Evolutionary conservation across 2,888 invertebrate species (phyloP).

Genomic region (Neria commutata): DNA sequence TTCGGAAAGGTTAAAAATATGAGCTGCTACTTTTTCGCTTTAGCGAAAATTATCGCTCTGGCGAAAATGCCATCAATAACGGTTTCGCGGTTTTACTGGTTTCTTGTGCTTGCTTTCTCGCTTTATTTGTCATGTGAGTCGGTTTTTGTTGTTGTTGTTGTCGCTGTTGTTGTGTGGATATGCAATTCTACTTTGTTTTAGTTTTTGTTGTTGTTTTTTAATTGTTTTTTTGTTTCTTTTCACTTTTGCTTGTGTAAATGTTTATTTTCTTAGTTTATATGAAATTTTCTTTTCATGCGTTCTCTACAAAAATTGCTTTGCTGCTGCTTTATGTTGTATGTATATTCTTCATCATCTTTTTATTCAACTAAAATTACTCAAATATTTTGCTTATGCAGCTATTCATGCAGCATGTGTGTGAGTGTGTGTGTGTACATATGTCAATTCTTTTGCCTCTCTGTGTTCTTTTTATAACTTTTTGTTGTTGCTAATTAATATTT

Average conservation of each 20-base stretch:
- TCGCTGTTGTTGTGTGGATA: conserved; percentile 43
- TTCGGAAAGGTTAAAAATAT: conserved; percentile 55
- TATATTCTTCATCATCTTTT: conserved; percentile 29
- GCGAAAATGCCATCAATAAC: too few relatives aligned
- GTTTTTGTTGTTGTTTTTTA: conserved; percentile 37
- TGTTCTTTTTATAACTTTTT: conserved; percentile 30
- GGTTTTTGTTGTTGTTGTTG: conserved; percentile 21
- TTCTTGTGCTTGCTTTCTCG: neutral
- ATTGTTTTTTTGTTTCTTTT: conserved; percentile 33
- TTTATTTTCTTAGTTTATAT: conserved; percentile 35
- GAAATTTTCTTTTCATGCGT: conserved; percentile 19
- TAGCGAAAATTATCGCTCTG: neutral
- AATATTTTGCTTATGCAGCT: conserved; percentile 11
- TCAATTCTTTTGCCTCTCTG: conserved; percentile 9
- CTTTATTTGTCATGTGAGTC: conserved; percentile 28
- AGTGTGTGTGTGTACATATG: conserved; percentile 29
- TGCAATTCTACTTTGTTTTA: conserved; percentile 60
- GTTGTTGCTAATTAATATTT: conserved; percentile 35
- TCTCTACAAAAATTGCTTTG: neutral
- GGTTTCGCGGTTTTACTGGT: too few relatives aligned
- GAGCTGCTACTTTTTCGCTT: neutral
- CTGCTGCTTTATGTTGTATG: conserved; percentile 22
- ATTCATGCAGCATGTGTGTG: too few relatives aligned
- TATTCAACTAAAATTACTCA: too few relatives aligned
- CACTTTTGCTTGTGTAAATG: conserved; percentile 25